Conservation (phyloP, 2,113 vertebrate genomes). For the Tylochromis polylepis region DNA sequence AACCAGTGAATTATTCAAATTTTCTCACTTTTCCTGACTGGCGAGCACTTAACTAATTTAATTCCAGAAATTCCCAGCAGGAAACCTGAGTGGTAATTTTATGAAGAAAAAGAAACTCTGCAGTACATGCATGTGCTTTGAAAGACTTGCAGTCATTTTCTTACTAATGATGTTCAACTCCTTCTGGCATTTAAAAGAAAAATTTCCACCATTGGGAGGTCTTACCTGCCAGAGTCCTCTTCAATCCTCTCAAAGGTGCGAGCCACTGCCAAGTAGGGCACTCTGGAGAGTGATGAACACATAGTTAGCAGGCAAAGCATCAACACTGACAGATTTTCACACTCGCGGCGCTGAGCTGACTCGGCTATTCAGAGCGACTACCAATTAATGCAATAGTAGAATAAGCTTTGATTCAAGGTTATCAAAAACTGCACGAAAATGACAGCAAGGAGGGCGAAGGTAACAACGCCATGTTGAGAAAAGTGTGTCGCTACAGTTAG, state of each 20-base stretch:
- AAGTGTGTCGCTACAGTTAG: background rate
- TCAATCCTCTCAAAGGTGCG: conserved; percentile 90
- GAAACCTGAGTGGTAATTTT: background rate
- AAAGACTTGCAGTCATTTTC: background rate
- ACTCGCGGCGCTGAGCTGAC: background rate
- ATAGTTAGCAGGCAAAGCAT: conserved; percentile 17
- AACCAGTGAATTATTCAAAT: background rate
- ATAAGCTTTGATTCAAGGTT: conserved; percentile 12
- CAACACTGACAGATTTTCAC: background rate
- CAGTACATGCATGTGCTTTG: background rate
- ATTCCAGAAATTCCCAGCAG: conserved; percentile 2
- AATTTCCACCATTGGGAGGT: conserved; percentile 2
- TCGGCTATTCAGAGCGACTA: background rate
- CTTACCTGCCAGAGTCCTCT: conserved; percentile 85
- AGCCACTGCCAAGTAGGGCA: conserved; percentile 87
- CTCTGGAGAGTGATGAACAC: conserved; percentile 66
- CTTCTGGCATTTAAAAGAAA: background rate
- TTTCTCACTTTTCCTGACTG: background rate
- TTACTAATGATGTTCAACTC: background rate
- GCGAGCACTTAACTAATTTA: conserved; percentile 13
- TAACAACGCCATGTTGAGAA: background rate
- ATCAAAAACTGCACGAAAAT: background rate
- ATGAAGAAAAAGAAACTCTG: background rate
- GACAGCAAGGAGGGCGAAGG: background rate
- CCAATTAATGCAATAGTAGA: conserved; percentile 31